Evolutionary conservation across 2,888 invertebrate species (phyloP).

Genomic region (Chloroclysta siterata): DNA sequence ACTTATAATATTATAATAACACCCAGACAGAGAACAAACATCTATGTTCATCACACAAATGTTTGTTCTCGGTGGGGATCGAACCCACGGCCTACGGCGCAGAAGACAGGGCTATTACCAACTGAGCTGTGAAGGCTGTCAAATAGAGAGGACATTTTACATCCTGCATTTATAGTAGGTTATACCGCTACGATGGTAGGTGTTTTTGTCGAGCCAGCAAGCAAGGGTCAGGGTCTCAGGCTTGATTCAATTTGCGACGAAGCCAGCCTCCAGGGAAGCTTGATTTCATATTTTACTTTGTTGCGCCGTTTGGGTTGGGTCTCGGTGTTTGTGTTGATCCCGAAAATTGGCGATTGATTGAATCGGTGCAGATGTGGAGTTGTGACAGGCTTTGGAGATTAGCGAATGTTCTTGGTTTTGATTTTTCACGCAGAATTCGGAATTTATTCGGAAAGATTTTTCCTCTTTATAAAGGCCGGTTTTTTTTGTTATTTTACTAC

Average conservation of each 20-base stretch:
- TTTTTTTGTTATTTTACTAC: background rate
- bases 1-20: too few species aligned
- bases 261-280: conserved; percentile 1
- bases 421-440: background rate
- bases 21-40: too few species aligned
- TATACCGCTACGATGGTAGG: background rate
- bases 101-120: too few species aligned
- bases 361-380: conserved; percentile 5
- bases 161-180: background rate
- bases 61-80: too few species aligned
- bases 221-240: conserved; percentile 4
- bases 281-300: conserved; percentile 21
- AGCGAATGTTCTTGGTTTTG: background rate
- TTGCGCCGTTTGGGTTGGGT: conserved; percentile 5
- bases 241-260: conserved; percentile 18
- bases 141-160: too few species aligned
- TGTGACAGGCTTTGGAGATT: conserved; percentile 1
- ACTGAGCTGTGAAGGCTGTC: too few species aligned
- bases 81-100: too few species aligned
- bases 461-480: background rate
- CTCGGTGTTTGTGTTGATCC: conserved; percentile 13
- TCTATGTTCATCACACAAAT: too few species aligned
- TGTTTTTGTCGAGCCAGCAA: background rate
- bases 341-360: conserved; percentile 12
- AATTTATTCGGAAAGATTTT: too few species aligned